phyloP scores from a whole-genome alignment of 2,113 vertebrate species.

The Cebidichthys violaceus region DNA sequence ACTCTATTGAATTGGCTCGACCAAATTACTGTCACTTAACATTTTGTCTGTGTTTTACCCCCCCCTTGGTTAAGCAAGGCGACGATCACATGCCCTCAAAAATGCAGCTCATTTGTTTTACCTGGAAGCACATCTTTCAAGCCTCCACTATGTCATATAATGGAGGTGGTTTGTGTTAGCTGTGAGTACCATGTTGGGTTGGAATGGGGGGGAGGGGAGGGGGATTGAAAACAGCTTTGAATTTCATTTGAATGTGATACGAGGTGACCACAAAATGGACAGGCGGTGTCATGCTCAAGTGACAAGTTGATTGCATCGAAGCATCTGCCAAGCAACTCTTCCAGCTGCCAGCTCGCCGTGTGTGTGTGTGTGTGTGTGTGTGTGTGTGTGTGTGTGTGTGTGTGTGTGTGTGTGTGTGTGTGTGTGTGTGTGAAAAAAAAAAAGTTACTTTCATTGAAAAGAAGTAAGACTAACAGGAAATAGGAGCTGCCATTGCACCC shows the following conservation, averaged over 20 bases:
- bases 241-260: conserved; percentile 62
- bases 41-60: conserved; percentile 13
- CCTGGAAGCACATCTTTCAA: conserved; percentile 20
- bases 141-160: conserved; percentile 23
- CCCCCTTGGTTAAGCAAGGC: conserved; percentile 1
- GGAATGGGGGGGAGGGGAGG: background rate
- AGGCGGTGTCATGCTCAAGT: conserved; percentile 50
- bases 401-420: background rate
- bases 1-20: conserved; percentile 49
- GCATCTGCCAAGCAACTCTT: conserved; percentile 57
- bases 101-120: conserved; percentile 29
- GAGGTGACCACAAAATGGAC: conserved; percentile 57
- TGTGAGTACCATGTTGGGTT: background rate
- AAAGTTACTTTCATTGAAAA: background rate
- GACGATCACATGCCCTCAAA: conserved; percentile 5
- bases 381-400: conserved; percentile 20
- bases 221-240: conserved; percentile 53
- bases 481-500: background rate
- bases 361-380: conserved; percentile 23
- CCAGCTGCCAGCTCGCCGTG: conserved; percentile 51
- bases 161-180: conserved; percentile 28
- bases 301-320: conserved; percentile 64
- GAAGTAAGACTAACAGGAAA: conserved; percentile 12
- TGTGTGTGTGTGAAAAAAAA: rapidly evolving
- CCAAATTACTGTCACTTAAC: conserved; percentile 64